Conservation (phyloP, 2,113 vertebrate genomes). For the Engraulis encrasicolus region DNA sequence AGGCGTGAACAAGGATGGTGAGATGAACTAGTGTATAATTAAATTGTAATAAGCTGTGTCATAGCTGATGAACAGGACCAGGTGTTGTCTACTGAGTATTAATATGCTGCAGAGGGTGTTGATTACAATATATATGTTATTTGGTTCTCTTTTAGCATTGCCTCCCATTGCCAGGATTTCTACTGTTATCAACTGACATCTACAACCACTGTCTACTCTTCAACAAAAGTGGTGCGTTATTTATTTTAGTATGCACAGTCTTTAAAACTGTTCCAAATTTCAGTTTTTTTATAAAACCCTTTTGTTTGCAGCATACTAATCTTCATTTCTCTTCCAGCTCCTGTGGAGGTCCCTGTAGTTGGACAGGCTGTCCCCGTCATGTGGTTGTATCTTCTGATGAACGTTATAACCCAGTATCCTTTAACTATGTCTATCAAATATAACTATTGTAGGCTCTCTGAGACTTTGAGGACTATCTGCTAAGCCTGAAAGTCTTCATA, state of each 20-base stretch:
- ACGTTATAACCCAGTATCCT: conserved; percentile 98
- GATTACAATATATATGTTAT: not conserved
- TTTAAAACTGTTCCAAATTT: not conserved
- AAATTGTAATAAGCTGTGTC: no score
- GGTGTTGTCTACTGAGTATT: no score
- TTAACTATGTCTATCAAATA: conserved; percentile 27
- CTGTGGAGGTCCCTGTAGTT: conserved; percentile 76
- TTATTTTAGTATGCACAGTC: not conserved
- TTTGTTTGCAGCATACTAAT: not conserved
- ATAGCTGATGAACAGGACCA: no score
- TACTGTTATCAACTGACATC: conserved; percentile 91
- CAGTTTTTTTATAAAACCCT: not conserved
- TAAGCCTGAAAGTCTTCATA: no score
- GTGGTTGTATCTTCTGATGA: conserved; percentile 96
- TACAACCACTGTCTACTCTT: conserved; percentile 87
- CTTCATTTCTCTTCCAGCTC: conserved; percentile 72
- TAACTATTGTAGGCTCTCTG: no score
- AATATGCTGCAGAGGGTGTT: no score
- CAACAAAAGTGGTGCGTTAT: conserved; percentile 86
- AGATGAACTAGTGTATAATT: no score
- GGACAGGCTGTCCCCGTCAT: conserved; percentile 82
- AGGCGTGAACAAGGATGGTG: no score
- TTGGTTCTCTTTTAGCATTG: conserved; percentile 79
- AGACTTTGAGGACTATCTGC: no score
- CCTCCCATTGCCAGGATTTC: conserved; percentile 91